Conservation (phyloP, 2,888 invertebrate genomes). For the Hirtodrosophila confusa region DNA sequence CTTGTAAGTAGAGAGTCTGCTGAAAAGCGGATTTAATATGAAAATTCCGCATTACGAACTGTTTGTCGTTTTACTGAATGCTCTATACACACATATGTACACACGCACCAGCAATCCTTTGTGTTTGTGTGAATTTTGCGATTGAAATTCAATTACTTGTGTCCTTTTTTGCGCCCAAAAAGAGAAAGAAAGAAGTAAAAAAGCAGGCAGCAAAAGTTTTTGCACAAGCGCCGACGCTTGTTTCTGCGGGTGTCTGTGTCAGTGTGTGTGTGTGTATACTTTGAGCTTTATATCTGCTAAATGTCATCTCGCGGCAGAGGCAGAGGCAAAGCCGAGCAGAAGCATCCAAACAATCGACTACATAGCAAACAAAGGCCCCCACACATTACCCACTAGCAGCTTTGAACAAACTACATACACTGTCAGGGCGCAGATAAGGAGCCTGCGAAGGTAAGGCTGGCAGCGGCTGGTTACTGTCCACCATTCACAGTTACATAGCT, state of each 20-base stretch:
- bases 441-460: not conserved
- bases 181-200: slow-evolving; percentile 42
- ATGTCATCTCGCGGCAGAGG: slow-evolving; percentile 73
- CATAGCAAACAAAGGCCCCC: slow-evolving; percentile 57
- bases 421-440: slow-evolving; percentile 34
- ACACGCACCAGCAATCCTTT: slow-evolving; percentile 40
- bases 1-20: slow-evolving; percentile 46
- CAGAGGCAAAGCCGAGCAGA: slow-evolving; percentile 32
- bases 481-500: slow-evolving; percentile 56
- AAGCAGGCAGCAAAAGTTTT: slow-evolving; percentile 57
- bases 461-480: slow-evolving; percentile 71
- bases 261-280: slow-evolving; percentile 29
- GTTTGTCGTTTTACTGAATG: slow-evolving; percentile 74
- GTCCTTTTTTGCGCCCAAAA: slow-evolving; percentile 74
- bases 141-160: slow-evolving; percentile 80
- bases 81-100: slow-evolving; percentile 28
- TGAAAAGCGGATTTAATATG: slow-evolving; percentile 79
- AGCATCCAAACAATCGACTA: slow-evolving; percentile 48
- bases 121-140: slow-evolving; percentile 59
- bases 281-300: slow-evolving; percentile 77
- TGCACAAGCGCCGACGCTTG: slow-evolving; percentile 23
- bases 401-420: slow-evolving; percentile 60
- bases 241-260: slow-evolving; percentile 23
- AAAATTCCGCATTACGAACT: slow-evolving; percentile 80
- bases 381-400: slow-evolving; percentile 48